A percentile compares a stretch with the other conserved stretches of the same genome.
Evolutionary conservation across 2,888 invertebrate genomes (phyloP).

Genomic region (Hylaea fasciaria): DNA sequence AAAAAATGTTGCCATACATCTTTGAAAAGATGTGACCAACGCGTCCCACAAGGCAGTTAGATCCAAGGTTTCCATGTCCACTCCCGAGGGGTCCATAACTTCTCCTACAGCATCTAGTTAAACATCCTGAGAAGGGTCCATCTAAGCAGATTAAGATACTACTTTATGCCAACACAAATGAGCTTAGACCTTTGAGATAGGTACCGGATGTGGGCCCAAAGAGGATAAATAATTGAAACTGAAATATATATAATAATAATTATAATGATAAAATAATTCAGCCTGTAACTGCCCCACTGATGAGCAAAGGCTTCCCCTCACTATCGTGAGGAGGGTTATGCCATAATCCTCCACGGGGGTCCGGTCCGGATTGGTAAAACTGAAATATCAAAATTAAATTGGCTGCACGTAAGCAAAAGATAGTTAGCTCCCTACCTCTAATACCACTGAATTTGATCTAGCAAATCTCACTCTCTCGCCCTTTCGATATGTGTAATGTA

Average conservation of each 20-base stretch:
- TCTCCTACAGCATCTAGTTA: not conserved
- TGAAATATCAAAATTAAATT: not conserved
- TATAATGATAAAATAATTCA: no score
- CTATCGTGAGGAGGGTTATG: no score
- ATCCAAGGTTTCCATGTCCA: not conserved
- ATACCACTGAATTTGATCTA: no score
- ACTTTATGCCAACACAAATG: slow-evolving; percentile 8
- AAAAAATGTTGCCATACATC: not conserved
- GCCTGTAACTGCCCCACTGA: no score
- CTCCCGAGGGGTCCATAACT: slow-evolving; percentile 2
- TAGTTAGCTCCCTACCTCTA: no score
- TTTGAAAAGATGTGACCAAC: not conserved
- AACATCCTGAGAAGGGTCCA: slow-evolving; percentile 2
- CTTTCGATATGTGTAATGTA: no score
- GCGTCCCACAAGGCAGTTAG: not conserved
- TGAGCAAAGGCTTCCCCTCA: no score
- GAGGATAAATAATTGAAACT: not conserved
- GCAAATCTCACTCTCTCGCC: no score
- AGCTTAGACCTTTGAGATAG: not conserved
- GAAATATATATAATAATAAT: no score
- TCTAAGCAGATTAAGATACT: slow-evolving; percentile 11
- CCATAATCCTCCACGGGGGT: no score
- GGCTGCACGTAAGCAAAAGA: no score
- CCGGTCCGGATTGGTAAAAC: no score
- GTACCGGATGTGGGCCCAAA: not conserved